phyloP scores from a whole-genome alignment of 2,888 invertebrate species.

The Eucera pruinosa region DNA sequence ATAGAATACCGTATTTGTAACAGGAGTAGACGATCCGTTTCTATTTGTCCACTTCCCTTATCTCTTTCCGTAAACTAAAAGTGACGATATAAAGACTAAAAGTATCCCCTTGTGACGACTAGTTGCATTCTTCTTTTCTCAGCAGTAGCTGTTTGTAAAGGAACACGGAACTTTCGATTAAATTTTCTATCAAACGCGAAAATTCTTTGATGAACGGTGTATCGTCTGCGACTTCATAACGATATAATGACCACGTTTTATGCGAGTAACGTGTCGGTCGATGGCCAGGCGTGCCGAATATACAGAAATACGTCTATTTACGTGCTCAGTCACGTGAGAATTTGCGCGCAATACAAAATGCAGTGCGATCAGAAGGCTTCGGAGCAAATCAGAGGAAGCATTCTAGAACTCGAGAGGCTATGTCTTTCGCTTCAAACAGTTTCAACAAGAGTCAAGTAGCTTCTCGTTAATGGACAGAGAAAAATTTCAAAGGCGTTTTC shows the following conservation, averaged over 20 bases:
- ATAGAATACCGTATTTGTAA: not conserved
- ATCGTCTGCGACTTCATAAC: not conserved
- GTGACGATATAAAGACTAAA: too few species aligned
- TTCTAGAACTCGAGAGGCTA: not conserved
- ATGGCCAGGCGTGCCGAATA: not conserved
- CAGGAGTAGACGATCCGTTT: too few species aligned
- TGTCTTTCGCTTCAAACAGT: not conserved
- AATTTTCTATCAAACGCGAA: too few species aligned
- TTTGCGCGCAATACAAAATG: slow-evolving; percentile 27
- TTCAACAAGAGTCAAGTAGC: not conserved
- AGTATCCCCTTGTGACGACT: too few species aligned
- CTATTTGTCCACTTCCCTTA: too few species aligned
- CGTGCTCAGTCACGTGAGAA: slow-evolving; percentile 57
- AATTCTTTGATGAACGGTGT: not conserved
- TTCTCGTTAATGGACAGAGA: slow-evolving; percentile 13
- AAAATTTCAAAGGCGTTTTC: slow-evolving; percentile 14
- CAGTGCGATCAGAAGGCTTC: too few species aligned
- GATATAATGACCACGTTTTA: slow-evolving; percentile 26
- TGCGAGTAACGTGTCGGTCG: slow-evolving; percentile 26
- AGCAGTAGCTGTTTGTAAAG: too few species aligned
- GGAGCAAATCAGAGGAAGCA: too few species aligned
- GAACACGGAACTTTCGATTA: too few species aligned
- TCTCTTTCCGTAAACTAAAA: too few species aligned
- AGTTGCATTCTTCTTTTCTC: too few species aligned
- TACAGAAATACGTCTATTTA: slow-evolving; percentile 41